Percentiles rank a stretch among this genome's conserved stretches.
phyloP scores from a whole-genome alignment of 2,888 invertebrate species.

The Ormyrus pomaceus region DNA sequence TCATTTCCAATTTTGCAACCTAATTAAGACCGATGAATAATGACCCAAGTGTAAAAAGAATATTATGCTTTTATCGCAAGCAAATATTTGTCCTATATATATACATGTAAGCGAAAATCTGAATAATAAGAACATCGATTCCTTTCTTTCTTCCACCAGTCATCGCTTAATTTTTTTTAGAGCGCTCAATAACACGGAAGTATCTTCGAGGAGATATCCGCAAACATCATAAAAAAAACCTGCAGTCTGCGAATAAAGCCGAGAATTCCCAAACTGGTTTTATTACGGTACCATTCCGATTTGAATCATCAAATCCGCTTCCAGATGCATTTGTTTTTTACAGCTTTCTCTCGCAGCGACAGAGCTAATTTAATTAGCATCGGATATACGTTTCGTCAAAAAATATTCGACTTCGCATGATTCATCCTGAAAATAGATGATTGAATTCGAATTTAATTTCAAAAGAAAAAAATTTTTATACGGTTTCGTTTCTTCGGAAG shows the following conservation, averaged over 20 bases:
- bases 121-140: background rate
- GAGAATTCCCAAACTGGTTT: slow-evolving; percentile 44
- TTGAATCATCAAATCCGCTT: slow-evolving; percentile 49
- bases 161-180: slow-evolving; percentile 1
- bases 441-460: no score
- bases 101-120: background rate
- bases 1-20: no score
- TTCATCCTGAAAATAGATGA: no score
- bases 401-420: no score
- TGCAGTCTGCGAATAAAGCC: slow-evolving; percentile 22
- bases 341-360: background rate
- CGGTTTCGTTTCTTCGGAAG: no score
- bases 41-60: no score
- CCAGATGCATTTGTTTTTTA: background rate
- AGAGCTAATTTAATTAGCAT: no score
- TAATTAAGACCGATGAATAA: no score
- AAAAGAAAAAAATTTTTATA: no score
- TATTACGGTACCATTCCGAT: slow-evolving; percentile 41
- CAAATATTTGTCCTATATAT: no score
- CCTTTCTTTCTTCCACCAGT: slow-evolving; percentile 15
- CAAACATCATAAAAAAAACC: slow-evolving; percentile 28
- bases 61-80: no score
- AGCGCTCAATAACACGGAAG: slow-evolving; percentile 15
- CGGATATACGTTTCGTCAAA: no score
- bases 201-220: slow-evolving; percentile 19